Evolutionary conservation across 2,888 invertebrate species (phyloP), one percentile per base, ranked within the genome.

Genomic region (Congeria kusceri): DNA sequence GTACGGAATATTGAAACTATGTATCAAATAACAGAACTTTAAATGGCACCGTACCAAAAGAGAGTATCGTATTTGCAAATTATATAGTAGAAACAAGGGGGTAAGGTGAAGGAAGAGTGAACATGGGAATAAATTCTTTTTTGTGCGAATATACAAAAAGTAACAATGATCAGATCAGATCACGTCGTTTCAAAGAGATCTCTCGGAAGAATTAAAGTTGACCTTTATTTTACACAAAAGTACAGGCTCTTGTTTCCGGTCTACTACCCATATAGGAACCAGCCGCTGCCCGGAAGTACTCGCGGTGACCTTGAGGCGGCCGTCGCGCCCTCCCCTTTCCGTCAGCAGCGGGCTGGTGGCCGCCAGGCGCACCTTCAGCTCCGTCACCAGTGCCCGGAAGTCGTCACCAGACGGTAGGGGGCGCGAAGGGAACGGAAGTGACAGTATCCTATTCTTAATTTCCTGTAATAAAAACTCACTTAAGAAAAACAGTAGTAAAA

Each of bases 321-420:
- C 68, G 1, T 77, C 74, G 3, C 77, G 64, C 9, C 57, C 46
- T n/a, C 69, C 77, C 3, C 20, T 39, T 25, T 83, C 80, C 25
- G 29, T 47, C 0, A 83, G 28, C 0, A 68, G 27, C n/a, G 70
- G 73, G 58, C 73, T 67, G 3, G 32, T 74, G 23, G 71, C 64
- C 32, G 77, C 83, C 2, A 83, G 72, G 13, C 79, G 74, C 15
- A 80, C 25, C 59, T 83, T 83, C 1, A 83, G 66, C 63, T 83
- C 83, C 9, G 62, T 39, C 7, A 68, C 83, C 39, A 83, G 65
- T 23, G 67, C 13, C 11, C 46, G 29, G 18, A 71, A 58, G 39
- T 80, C 65, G 20, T 61, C 65, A 13, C 67, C 62, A 3, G 66
- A 57, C 3, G 83, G 83, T 13, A 80, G 23, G 0, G 66, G 77